Conservation (phyloP, 2,888 invertebrate species). For the Lochmaea capreae region DNA sequence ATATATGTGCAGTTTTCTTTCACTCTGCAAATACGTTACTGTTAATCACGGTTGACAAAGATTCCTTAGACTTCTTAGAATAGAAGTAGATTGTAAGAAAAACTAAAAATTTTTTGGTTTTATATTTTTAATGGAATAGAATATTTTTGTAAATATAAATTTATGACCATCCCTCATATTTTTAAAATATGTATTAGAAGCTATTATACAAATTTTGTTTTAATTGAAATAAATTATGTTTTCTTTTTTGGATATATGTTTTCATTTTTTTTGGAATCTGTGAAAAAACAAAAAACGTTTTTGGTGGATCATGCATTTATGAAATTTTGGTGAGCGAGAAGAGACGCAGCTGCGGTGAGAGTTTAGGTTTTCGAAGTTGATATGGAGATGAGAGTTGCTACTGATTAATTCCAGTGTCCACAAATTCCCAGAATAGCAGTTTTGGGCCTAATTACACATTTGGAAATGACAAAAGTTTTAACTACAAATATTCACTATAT, state of each 20-base stretch:
- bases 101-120: background rate
- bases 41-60: background rate
- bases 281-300: background rate
- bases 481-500: too few species aligned
- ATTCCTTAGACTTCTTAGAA: background rate
- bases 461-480: too few species aligned
- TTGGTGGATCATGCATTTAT: too few species aligned
- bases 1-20: background rate
- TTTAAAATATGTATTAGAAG: slow-evolving; percentile 18
- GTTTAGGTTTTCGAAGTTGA: too few species aligned
- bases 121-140: slow-evolving; percentile 15
- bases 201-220: slow-evolving; percentile 7
- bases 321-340: too few species aligned
- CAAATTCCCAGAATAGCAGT: too few species aligned
- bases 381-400: too few species aligned
- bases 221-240: slow-evolving; percentile 9
- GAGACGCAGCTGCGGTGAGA: too few species aligned
- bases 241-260: background rate
- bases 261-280: background rate
- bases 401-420: too few species aligned
- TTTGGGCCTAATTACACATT: too few species aligned
- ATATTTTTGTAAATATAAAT: slow-evolving; percentile 32
- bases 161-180: slow-evolving; percentile 9
- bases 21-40: background rate
- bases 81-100: slow-evolving; percentile 4